phyloP scores from a whole-genome alignment of 2,797 vertebrate species.

The Gila robusta region DNA sequence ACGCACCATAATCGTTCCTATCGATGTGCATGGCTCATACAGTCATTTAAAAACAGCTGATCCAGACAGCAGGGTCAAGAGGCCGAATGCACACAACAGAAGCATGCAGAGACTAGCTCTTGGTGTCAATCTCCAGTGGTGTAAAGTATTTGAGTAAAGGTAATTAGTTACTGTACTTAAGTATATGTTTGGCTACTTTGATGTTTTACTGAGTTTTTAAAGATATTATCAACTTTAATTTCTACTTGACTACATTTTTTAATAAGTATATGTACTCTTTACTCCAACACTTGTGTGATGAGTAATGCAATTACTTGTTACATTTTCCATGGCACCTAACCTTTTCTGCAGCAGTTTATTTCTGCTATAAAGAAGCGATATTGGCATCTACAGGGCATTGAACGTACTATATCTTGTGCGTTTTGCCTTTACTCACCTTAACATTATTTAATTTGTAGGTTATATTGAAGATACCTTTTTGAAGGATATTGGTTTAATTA shows the following conservation, averaged over 20 bases:
- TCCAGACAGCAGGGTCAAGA: slow-evolving; percentile 43
- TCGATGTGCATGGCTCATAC: slow-evolving; percentile 31
- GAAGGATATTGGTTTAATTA: neutral
- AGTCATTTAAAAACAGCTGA: slow-evolving; percentile 54
- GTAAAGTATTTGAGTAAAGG: neutral
- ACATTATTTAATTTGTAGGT: too few relatives aligned
- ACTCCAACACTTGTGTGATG: neutral
- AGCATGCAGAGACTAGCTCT: neutral
- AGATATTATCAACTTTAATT: neutral
- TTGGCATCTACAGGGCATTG: neutral
- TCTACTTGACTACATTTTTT: neutral
- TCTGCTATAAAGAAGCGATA: neutral
- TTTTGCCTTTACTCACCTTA: neutral
- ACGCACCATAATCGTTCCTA: slow-evolving; percentile 46
- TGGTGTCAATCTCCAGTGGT: neutral
- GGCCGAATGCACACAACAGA: slow-evolving; percentile 9
- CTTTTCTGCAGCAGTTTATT: neutral
- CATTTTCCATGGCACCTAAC: neutral
- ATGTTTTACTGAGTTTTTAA: neutral
- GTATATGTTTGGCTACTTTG: neutral
- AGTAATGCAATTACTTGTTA: neutral
- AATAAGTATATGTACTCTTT: neutral
- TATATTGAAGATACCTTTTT: neutral
- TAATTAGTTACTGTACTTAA: neutral
- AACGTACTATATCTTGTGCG: neutral